These are phyloP conservation scores for Dunckerocampus dactyliophorus DNA, from an alignment of 2,113 vertebrate genomes.

Conservation along the genomic window DNA sequence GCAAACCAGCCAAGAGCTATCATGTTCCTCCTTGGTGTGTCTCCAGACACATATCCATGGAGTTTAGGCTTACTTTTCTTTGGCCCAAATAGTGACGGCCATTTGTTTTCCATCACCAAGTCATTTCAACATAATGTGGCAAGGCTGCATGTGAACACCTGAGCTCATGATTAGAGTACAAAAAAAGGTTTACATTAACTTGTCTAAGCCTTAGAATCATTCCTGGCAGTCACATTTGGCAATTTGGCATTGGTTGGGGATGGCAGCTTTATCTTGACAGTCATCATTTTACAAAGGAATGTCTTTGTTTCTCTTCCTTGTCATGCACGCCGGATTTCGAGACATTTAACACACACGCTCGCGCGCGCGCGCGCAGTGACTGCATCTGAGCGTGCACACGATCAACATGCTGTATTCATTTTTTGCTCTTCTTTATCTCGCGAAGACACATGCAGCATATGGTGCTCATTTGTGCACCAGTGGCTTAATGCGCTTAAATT, in stretches of 20 bases:
- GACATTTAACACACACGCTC: not conserved
- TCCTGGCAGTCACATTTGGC: constrained; percentile 37
- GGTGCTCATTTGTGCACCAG: constrained; percentile 56
- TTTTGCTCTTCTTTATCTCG: constrained; percentile 31
- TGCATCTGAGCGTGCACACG: constrained; percentile 16
- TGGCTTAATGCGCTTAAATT: constrained; percentile 57
- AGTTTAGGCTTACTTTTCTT: not conserved
- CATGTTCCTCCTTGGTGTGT: constrained; percentile 8
- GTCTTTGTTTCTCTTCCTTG: constrained; percentile 10
- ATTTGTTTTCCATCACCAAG: not conserved
- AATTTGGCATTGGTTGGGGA: constrained; percentile 8
- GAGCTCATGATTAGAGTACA: constrained; percentile 42
- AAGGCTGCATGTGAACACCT: constrained; percentile 47
- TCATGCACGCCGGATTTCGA: constrained; percentile 8
- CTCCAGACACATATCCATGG: constrained; percentile 4
- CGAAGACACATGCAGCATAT: constrained; percentile 42
- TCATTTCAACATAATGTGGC: not conserved
- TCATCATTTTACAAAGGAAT: constrained; percentile 30
- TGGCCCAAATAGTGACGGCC: not conserved
- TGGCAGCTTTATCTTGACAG: constrained; percentile 43
- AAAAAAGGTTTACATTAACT: constrained; percentile 22
- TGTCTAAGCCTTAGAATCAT: constrained; percentile 18
- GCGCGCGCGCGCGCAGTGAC: not conserved
- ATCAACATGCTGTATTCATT: constrained; percentile 25
- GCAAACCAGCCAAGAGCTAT: constrained; percentile 19